Evolutionary conservation across 2,113 vertebrate genomes (phyloP), one percentile per base, ranked within the genome.

Genomic region (Mobula birostris): DNA sequence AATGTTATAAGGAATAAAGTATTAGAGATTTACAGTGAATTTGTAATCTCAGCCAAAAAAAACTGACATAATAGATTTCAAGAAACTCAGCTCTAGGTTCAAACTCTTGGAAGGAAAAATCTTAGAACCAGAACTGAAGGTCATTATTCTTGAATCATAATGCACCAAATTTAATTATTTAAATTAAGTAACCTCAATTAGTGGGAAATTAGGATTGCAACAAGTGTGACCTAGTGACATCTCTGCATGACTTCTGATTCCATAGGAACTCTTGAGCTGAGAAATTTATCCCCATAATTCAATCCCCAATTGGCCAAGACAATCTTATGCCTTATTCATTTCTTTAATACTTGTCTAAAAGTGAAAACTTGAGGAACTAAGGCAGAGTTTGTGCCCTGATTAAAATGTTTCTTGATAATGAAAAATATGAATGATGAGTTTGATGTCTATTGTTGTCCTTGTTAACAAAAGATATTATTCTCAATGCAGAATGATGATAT

Each of bases 131-230:
- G 12, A 63, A 66, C 32, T 7, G n/a, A 90, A 90, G 85, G 85
- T 90, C 29, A 68, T 90, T 29, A 11, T 56, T 14, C 14, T 58
- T 63, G 29, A 66, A 66, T 66, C 15, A 17, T n/a, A 68, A 66
- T 90, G 85, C n/a, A 32, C 14, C 29, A 66, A 90, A 90, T 68
- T 14, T 66, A 90, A 90, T 90, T 90, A 68, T n/a, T 90, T 90
- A 66, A 1, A 12, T 90, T 66, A 68, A 90, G 19, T 90, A 90
- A 36, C 32, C 66, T 66, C 66, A 66, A 90, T 90, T 29, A 90
- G 63, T 90, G 61, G 85, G 7, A 66, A 68, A 68, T 90, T 12
- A 66, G 14, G 29, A 32, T 14, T 15, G n/a, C 61, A 61, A 90
- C 61, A 88, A 66, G n/a, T 63, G 58, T 66, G 58, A 14, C 5